Percentiles rank a stretch among this genome's conserved stretches.
phyloP scores from a whole-genome alignment of 2,797 vertebrate genomes.

The Acipenser oxyrinchus region DNA sequence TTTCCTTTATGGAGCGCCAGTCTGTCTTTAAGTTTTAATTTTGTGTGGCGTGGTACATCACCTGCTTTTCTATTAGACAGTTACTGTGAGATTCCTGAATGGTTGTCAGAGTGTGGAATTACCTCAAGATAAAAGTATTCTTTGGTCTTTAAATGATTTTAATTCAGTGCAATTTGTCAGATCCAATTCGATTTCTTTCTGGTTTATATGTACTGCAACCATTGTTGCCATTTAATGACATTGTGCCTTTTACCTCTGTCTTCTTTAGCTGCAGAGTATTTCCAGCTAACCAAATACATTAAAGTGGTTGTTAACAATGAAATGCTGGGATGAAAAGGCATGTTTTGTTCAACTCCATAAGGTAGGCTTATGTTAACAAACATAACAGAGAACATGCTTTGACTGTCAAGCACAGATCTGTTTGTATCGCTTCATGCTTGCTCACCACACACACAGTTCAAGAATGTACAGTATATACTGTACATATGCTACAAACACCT shows the following conservation, averaged over 20 bases:
- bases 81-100: constrained; percentile 4
- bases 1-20: constrained; percentile 2
- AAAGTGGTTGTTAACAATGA: not conserved
- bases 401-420: too few relatives aligned
- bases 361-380: too few relatives aligned
- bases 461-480: too few relatives aligned
- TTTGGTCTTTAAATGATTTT: not conserved
- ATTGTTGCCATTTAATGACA: not conserved
- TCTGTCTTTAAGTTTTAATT: constrained; percentile 11
- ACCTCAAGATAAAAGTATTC: not conserved
- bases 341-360: constrained; percentile 1
- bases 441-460: too few relatives aligned
- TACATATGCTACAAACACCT: too few relatives aligned
- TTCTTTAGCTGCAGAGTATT: not conserved
- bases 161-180: not conserved
- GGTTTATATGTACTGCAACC: not conserved
- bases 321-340: not conserved
- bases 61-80: not conserved
- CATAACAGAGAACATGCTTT: too few relatives aligned
- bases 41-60: not conserved
- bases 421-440: too few relatives aligned
- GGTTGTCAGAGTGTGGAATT: constrained; percentile 6
- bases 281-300: not conserved
- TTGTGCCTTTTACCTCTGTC: not conserved
- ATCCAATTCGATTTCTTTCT: not conserved